phyloP scores from a whole-genome alignment of 1,140 invertebrate genomes.

The Scaptomyza pallida region DNA sequence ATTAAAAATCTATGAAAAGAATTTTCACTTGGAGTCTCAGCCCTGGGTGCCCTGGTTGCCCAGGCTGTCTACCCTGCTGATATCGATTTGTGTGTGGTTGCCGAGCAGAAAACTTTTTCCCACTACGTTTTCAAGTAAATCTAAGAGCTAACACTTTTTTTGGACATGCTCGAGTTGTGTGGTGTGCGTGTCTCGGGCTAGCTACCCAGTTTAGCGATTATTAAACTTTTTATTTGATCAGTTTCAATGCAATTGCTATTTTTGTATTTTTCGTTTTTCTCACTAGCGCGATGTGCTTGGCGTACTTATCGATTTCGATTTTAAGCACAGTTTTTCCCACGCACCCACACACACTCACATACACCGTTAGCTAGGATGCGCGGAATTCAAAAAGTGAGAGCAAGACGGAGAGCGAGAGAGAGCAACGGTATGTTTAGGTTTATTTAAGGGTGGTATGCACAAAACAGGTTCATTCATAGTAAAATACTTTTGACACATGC shows the following conservation, averaged over 20 bases:
- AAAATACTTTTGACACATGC: slow-evolving; percentile 47
- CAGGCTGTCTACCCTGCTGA: slow-evolving; percentile 4
- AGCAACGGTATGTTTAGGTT: neutral
- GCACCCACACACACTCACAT: slow-evolving; percentile 32
- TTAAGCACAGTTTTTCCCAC: slow-evolving; percentile 51
- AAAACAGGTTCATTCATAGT: slow-evolving; percentile 62
- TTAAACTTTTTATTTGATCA: slow-evolving; percentile 12
- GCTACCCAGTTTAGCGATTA: slow-evolving; percentile 12
- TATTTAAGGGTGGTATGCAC: slow-evolving; percentile 25
- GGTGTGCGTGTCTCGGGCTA: slow-evolving; percentile 17
- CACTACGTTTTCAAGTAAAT: slow-evolving; percentile 40
- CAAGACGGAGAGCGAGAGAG: slow-evolving; percentile 1
- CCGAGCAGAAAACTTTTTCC: neutral
- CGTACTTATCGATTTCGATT: slow-evolving; percentile 83
- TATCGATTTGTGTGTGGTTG: slow-evolving; percentile 40
- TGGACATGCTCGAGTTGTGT: slow-evolving; percentile 56
- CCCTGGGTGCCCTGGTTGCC: neutral
- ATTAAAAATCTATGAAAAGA: slow-evolving; percentile 24
- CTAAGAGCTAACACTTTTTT: slow-evolving; percentile 75
- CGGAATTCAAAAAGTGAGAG: slow-evolving; percentile 10
- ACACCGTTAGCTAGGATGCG: slow-evolving; percentile 55
- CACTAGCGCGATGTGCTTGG: slow-evolving; percentile 25
- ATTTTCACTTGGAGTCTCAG: slow-evolving; percentile 25
- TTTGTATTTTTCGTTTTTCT: slow-evolving; percentile 43
- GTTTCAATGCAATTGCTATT: slow-evolving; percentile 32